A percentile compares a stretch with the other conserved stretches of the same genome.
Conservation (phyloP, 2,888 invertebrate species). For the Ceraclea dissimilis region DNA sequence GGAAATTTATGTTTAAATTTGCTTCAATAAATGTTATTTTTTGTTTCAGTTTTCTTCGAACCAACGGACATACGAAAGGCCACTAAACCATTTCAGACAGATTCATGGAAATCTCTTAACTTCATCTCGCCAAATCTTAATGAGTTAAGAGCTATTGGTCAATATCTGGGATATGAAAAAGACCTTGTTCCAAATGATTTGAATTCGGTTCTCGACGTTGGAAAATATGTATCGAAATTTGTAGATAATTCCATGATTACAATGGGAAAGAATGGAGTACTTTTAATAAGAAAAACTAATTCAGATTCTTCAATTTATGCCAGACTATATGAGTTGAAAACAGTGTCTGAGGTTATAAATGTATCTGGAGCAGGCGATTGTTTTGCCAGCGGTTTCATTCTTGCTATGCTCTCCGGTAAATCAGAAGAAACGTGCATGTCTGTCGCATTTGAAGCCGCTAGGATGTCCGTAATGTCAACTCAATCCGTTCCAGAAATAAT, state of each 20-base stretch:
- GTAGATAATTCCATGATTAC: slow-evolving; percentile 57
- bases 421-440: slow-evolving; percentile 52
- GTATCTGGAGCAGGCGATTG: slow-evolving; percentile 83
- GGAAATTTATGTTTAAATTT: too few species aligned
- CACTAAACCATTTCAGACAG: slow-evolving; percentile 55
- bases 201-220: slow-evolving; percentile 28
- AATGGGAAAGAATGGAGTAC: slow-evolving; percentile 52
- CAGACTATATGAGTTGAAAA: slow-evolving; percentile 40
- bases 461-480: slow-evolving; percentile 48
- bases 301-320: slow-evolving; percentile 23
- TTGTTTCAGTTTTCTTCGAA: slow-evolving; percentile 78
- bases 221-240: slow-evolving; percentile 34
- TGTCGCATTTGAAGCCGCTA: slow-evolving; percentile 56
- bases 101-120: slow-evolving; percentile 40
- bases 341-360: slow-evolving; percentile 48
- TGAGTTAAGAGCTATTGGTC: slow-evolving; percentile 65
- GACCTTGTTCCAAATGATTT: slow-evolving; percentile 31
- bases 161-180: slow-evolving; percentile 36
- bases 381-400: slow-evolving; percentile 62
- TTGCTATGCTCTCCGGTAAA: slow-evolving; percentile 50
- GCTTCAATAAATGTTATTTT: too few species aligned
- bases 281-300: slow-evolving; percentile 39
- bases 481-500: slow-evolving; percentile 49
- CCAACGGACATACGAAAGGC: slow-evolving; percentile 79
- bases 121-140: slow-evolving; percentile 74